Evolutionary conservation across 1,140 invertebrate species (phyloP), one percentile per base, ranked within the genome.

Genomic region (Diachasma alloeum): DNA sequence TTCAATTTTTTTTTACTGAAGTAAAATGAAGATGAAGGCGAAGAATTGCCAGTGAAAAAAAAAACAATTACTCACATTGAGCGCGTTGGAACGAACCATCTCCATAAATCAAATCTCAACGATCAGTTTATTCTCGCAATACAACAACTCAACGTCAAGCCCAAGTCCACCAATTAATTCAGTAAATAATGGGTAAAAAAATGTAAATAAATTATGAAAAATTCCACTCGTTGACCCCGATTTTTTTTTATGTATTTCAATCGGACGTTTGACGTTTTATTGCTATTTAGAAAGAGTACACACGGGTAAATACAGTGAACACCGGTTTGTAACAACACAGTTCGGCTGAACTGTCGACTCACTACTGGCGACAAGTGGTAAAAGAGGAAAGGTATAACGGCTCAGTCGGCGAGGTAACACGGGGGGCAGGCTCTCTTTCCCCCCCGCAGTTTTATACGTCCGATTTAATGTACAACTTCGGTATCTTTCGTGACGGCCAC

Each of bases 331-430:
- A 26, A 63, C 10, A 13, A 63, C 24, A 63, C 59, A 63, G 59
- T 26, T 63, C 59, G 22, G 24, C 36, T 37, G 66, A 68, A 68
- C 31, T 68, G 66, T 68, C 66, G 66, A 68, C 31, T 68, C 37
- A 68, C 66, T 68, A 39, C 26, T 68, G 66, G 66, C 66, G 66
- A 68, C 66, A 68, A 68, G 66, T 68, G 66, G 66, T 36, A 68
- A 68, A 68, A 68, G 66, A 68, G 36, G 66, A 68, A 39, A 68
- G 66, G 66, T 39, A 68, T 68, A 68, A 68, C 66, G 36, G 66
- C 66, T 68, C 66, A 26, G 59, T 15, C 59, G 4, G 48, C 48
- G 48, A 56, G 59, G 59, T 63, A 63, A 63, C 19, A 63, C 59
- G 48, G 48, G 48, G 48, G 48, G 48, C 39, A 19, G 48, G 9